A percentile compares a stretch with the other conserved stretches of the same genome.
phyloP scores from a whole-genome alignment of 2,797 vertebrate genomes.

The Dromococcyx pavoninus region DNA sequence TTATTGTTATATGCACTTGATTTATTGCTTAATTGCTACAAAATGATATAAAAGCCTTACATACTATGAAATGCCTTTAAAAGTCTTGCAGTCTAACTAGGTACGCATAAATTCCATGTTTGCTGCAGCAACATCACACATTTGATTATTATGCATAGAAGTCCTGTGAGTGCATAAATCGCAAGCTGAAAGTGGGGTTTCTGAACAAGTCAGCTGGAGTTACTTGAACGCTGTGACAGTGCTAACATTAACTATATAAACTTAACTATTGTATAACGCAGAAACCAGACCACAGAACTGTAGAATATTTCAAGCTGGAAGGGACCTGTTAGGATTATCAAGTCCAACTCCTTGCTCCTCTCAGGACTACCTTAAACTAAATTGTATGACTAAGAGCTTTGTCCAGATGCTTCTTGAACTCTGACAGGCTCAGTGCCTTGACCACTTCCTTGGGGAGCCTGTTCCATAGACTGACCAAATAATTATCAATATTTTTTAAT shows the following conservation, averaged over 20 bases:
- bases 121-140: background rate
- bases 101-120: background rate
- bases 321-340: background rate
- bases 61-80: background rate
- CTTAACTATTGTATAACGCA: background rate
- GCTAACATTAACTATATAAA: background rate
- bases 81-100: background rate
- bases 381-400: background rate
- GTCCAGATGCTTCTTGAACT: background rate
- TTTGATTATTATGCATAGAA: background rate
- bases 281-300: background rate
- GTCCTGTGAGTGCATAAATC: background rate
- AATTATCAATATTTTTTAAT: background rate
- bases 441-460: background rate
- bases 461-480: background rate
- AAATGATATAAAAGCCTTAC: background rate
- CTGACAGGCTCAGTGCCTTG: background rate
- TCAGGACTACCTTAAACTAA: background rate
- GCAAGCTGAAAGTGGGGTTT: background rate
- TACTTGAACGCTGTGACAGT: slow-evolving; percentile 13
- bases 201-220: slow-evolving; percentile 5
- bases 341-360: background rate
- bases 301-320: background rate
- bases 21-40: background rate
- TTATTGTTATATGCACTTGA: too few relatives aligned